phyloP scores from a whole-genome alignment of 2,113 vertebrate species.

The Vulpes ferrilata region DNA sequence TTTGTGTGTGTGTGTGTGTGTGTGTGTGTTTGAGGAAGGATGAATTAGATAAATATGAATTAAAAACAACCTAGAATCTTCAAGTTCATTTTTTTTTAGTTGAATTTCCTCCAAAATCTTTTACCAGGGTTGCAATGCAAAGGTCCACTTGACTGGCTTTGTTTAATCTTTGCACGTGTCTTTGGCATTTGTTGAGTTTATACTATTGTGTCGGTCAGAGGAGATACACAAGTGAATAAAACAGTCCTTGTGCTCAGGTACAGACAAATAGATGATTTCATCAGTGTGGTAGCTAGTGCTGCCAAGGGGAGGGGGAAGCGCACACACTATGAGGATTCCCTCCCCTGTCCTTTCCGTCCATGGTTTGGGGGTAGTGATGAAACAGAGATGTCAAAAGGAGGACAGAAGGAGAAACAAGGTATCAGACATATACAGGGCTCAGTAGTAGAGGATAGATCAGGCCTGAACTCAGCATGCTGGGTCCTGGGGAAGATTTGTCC shows the following conservation, averaged over 20 bases:
- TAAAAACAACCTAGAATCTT: neutral
- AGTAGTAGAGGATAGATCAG: neutral
- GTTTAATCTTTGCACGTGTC: neutral
- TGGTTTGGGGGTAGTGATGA: neutral
- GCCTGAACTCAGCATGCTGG: neutral
- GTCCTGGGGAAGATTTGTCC: neutral
- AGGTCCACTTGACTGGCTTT: neutral
- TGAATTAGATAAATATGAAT: neutral
- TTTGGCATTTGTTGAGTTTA: neutral
- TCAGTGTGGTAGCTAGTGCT: rapidly evolving
- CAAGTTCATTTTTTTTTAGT: conserved; percentile 34
- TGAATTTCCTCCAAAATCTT: conserved; percentile 15
- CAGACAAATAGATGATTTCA: neutral
- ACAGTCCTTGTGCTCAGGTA: neutral
- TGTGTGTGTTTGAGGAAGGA: neutral
- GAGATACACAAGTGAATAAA: neutral
- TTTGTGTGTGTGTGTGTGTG: no score
- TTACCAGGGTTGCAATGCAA: neutral
- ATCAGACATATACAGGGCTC: neutral
- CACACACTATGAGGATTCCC: neutral
- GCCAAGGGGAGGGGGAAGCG: neutral
- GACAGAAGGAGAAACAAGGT: neutral
- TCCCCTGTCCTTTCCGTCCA: neutral
- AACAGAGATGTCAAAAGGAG: neutral
- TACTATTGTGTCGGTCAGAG: neutral